A percentile compares a stretch with the other conserved stretches of the same genome.
Evolutionary conservation across 1,140 invertebrate species (phyloP).

Genomic region (Bombus terrestris): DNA sequence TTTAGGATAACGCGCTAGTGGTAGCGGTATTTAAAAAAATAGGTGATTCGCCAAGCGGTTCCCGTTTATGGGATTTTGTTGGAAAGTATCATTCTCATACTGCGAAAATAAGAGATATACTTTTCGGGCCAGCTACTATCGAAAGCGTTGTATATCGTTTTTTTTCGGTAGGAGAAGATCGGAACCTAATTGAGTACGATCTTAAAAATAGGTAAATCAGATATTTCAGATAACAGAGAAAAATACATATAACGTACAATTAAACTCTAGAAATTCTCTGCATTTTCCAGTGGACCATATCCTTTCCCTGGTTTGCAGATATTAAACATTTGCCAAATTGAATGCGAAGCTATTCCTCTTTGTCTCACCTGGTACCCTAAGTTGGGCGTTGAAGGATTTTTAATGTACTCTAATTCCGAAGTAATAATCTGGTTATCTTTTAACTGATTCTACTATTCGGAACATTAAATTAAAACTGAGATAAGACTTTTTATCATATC

Average conservation of each 20-base stretch:
- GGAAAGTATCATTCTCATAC: constrained; percentile 85
- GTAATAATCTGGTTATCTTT: constrained; percentile 67
- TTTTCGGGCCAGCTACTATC: constrained; percentile 77
- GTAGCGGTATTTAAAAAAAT: constrained; percentile 80
- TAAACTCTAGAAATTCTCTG: not conserved
- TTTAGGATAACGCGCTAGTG: constrained; percentile 81
- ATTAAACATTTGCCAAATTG: constrained; percentile 82
- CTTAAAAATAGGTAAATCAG: constrained; percentile 82
- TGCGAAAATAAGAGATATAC: constrained; percentile 82
- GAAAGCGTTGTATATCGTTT: constrained; percentile 78
- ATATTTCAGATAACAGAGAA: not conserved
- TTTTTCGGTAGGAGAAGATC: constrained; percentile 84
- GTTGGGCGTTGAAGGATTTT: constrained; percentile 61
- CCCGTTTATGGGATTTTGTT: constrained; percentile 80
- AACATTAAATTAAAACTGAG: not conserved
- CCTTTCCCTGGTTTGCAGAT: constrained; percentile 74
- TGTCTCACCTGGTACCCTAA: constrained; percentile 80
- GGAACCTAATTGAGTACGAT: constrained; percentile 88
- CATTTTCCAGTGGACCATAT: constrained; percentile 73
- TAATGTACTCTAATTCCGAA: constrained; percentile 82
- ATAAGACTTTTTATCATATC: not conserved
- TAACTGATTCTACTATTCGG: not conserved
- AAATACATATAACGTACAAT: not conserved
- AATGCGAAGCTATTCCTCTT: constrained; percentile 85
- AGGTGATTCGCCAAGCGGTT: not conserved